A percentile compares a stretch with the other conserved stretches of the same genome.
phyloP scores from a whole-genome alignment of 2,113 vertebrate genomes.

The Noctilio leporinus region DNA sequence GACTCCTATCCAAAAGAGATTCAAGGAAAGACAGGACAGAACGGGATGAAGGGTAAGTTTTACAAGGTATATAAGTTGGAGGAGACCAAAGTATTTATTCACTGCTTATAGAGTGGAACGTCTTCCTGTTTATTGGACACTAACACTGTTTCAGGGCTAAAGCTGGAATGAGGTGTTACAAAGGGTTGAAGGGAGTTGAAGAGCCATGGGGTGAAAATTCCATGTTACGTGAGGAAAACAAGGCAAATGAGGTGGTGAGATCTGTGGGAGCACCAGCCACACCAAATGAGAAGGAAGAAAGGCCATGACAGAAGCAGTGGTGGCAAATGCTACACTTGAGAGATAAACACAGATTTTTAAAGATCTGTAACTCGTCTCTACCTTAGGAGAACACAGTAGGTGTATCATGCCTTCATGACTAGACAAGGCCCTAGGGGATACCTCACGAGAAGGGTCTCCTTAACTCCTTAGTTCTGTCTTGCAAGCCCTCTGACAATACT shows the following conservation, averaged over 20 bases:
- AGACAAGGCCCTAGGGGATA: fast-evolving
- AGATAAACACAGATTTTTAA: not conserved
- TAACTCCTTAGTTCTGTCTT: not conserved
- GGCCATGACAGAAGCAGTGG: not conserved
- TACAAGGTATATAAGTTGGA: not conserved
- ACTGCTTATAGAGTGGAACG: not conserved
- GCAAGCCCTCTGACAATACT: not conserved
- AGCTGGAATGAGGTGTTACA: not conserved
- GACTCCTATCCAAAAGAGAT: not conserved
- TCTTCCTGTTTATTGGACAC: not conserved
- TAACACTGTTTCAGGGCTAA: not conserved
- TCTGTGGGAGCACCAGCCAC: not conserved
- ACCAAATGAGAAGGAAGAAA: not conserved
- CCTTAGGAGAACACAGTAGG: not conserved
- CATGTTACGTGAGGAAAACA: not conserved
- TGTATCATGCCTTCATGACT: not conserved
- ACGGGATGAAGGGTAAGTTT: not conserved
- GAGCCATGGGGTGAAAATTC: not conserved
- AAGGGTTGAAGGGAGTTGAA: not conserved
- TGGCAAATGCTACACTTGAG: not conserved
- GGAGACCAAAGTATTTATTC: not conserved
- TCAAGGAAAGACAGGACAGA: not conserved
- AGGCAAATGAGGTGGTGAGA: not conserved
- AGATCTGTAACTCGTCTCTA: not conserved
- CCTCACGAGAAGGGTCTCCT: not conserved